These are phyloP conservation scores for Drosophila recens DNA, from an alignment of 2,888 invertebrate species.

Conservation along the genomic window DNA sequence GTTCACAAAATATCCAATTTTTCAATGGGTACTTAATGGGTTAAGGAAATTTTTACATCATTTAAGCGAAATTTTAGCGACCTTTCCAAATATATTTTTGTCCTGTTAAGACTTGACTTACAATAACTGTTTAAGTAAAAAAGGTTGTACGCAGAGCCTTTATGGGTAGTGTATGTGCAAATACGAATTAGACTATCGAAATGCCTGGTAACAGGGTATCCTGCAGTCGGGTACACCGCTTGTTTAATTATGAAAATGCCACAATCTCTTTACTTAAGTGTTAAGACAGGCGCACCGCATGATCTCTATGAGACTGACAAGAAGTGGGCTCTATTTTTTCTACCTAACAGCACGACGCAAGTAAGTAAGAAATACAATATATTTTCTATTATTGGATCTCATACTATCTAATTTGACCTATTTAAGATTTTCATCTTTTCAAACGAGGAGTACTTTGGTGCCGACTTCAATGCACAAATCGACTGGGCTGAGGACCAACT, in stretches of 20 bases:
- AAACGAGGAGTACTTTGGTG: constrained; percentile 89
- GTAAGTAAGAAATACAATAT: constrained; percentile 45
- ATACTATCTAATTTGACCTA: background rate
- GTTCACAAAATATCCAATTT: too few relatives aligned
- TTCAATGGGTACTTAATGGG: too few relatives aligned
- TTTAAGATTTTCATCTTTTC: constrained; percentile 86
- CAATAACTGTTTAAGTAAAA: too few relatives aligned
- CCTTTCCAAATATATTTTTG: too few relatives aligned
- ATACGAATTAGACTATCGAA: too few relatives aligned
- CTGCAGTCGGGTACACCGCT: too few relatives aligned
- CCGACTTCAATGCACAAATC: constrained; percentile 90
- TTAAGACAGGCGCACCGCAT: constrained; percentile 74
- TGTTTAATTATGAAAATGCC: too few relatives aligned
- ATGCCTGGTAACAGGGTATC: too few relatives aligned
- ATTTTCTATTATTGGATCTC: background rate
- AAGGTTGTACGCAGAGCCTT: too few relatives aligned
- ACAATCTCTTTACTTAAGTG: constrained; percentile 52
- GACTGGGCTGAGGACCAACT: constrained; percentile 87
- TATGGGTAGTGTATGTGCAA: background rate
- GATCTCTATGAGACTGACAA: constrained; percentile 85
- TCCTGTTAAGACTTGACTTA: too few relatives aligned
- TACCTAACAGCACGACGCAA: constrained; percentile 80
- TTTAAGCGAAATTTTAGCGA: too few relatives aligned
- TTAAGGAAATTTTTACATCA: too few relatives aligned
- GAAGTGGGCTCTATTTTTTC: constrained; percentile 84